Conservation (phyloP, 2,113 vertebrate genomes). For the Cottus gobio region DNA sequence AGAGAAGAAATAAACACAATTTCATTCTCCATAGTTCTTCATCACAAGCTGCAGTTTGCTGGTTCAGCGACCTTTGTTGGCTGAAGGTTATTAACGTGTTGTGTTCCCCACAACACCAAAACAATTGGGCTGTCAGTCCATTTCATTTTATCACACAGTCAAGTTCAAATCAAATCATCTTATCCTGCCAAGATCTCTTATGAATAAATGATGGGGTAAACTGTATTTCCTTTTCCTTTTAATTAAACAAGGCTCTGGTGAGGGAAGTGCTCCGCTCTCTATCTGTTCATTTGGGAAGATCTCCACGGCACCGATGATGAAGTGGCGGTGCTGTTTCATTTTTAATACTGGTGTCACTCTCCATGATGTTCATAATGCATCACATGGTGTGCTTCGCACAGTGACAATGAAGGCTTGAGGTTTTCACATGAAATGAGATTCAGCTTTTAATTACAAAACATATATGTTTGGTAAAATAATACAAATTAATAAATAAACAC, state of each 20-base stretch:
- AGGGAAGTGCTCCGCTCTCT: neutral
- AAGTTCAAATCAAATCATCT: constrained; percentile 8
- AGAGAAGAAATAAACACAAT: neutral
- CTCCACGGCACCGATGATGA: constrained; percentile 8
- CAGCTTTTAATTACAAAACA: neutral
- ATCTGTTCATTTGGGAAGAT: neutral
- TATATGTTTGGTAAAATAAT: neutral
- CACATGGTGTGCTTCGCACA: neutral
- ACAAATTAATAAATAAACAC: neutral
- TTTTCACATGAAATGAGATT: neutral
- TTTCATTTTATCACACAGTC: constrained; percentile 2
- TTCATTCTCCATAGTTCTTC: neutral
- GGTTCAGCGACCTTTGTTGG: neutral
- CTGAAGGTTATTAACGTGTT: neutral
- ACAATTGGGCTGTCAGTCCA: neutral
- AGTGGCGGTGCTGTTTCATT: constrained; percentile 9
- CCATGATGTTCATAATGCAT: constrained; percentile 16
- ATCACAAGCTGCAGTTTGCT: no score
- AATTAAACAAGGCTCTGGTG: constrained; percentile 11
- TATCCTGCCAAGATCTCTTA: neutral
- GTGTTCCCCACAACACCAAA: neutral
- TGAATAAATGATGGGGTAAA: constrained; percentile 16
- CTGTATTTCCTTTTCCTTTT: constrained; percentile 6
- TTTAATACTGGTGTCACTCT: constrained; percentile 15
- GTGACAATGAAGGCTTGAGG: neutral